Conservation (phyloP, 2,113 vertebrate species). For the Tautogolabrus adspersus region DNA sequence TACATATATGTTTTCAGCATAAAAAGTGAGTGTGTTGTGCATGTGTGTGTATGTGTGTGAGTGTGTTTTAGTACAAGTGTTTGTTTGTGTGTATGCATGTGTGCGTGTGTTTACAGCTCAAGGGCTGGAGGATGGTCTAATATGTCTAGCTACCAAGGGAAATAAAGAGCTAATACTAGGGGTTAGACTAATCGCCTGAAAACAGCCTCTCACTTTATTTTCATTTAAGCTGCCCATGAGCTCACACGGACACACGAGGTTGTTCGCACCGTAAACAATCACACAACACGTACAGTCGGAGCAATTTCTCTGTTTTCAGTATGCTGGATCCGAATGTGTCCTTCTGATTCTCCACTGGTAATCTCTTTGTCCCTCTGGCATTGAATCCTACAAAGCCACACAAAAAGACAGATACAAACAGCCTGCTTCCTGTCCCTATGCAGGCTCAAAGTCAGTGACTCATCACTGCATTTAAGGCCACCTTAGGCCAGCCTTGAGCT, state of each 20-base stretch:
- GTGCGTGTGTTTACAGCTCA: slow-evolving; percentile 32
- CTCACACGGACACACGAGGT: slow-evolving; percentile 6
- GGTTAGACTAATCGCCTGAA: slow-evolving; percentile 72
- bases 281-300: slow-evolving; percentile 6
- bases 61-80: slow-evolving; percentile 10
- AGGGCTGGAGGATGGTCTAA: slow-evolving; percentile 66
- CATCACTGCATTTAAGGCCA: slow-evolving; percentile 54
- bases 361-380: slow-evolving; percentile 32
- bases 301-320: slow-evolving; percentile 13
- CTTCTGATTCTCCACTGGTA: slow-evolving; percentile 36
- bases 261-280: slow-evolving; percentile 6
- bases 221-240: slow-evolving; percentile 55
- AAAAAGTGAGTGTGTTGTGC: background rate
- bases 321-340: slow-evolving; percentile 20
- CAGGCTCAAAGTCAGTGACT: slow-evolving; percentile 57
- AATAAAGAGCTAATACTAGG: slow-evolving; percentile 71
- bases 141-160: slow-evolving; percentile 73
- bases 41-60: slow-evolving; percentile 8
- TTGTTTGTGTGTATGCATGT: slow-evolving; percentile 20
- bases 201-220: slow-evolving; percentile 65
- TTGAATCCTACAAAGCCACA: slow-evolving; percentile 14
- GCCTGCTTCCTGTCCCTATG: slow-evolving; percentile 16
- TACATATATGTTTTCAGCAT: slow-evolving; percentile 35
- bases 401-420: background rate
- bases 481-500: slow-evolving; percentile 50